A percentile compares a stretch with the other conserved stretches of the same genome.
phyloP scores from a whole-genome alignment of 2,888 invertebrate genomes.

The Eremobia ochroleuca region DNA sequence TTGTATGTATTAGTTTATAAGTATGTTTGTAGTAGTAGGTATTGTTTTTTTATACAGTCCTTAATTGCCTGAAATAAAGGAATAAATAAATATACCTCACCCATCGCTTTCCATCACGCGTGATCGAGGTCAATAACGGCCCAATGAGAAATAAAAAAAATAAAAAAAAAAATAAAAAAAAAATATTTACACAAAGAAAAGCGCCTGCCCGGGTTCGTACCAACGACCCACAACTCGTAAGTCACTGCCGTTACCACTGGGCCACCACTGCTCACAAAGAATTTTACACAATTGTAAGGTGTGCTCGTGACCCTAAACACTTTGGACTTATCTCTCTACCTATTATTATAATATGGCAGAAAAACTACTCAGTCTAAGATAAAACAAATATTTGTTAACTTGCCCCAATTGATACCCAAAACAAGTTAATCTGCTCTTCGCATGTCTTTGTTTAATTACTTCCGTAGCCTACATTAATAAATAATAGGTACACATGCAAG shows the following conservation, averaged over 20 bases:
- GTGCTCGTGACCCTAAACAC: neutral
- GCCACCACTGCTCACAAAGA: neutral
- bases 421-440: conserved; percentile 57
- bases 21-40: too few relatives aligned
- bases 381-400: neutral
- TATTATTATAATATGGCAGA: neutral
- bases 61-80: too few relatives aligned
- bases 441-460: conserved; percentile 58
- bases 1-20: too few relatives aligned
- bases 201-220: neutral
- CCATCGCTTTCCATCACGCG: too few relatives aligned
- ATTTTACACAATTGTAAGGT: neutral
- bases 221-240: neutral
- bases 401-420: conserved; percentile 17
- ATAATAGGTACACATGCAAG: conserved; percentile 54
- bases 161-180: too few relatives aligned
- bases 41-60: too few relatives aligned
- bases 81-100: too few relatives aligned
- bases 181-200: neutral
- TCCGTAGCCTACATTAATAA: conserved; percentile 21
- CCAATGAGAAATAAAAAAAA: too few relatives aligned
- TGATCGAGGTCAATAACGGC: too few relatives aligned
- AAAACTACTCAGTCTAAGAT: too few relatives aligned
- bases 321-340: neutral
- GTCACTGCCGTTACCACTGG: neutral